Evolutionary conservation across 2,888 invertebrate genomes (phyloP).

Genomic region (Germaria angustata): DNA sequence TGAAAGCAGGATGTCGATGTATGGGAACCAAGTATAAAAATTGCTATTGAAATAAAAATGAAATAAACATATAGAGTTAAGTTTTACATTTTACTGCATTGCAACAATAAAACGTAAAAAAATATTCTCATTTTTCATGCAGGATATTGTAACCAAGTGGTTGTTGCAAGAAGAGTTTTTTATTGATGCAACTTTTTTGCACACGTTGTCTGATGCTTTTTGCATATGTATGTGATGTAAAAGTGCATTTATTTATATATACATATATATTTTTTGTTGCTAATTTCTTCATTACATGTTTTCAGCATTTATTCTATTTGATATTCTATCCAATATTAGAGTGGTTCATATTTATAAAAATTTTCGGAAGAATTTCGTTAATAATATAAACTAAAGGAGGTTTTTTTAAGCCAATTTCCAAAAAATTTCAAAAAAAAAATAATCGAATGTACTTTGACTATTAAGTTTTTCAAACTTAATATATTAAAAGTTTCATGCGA

Average conservation of each 20-base stretch:
- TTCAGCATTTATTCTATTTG: conserved; percentile 30
- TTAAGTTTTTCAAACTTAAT: too few species aligned
- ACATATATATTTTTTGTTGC: neutral
- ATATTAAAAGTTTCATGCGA: too few species aligned
- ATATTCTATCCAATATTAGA: too few species aligned
- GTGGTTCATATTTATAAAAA: too few species aligned
- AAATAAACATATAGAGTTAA: too few species aligned
- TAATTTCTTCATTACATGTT: neutral
- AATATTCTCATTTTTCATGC: neutral
- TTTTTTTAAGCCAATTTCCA: too few species aligned
- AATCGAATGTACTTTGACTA: too few species aligned
- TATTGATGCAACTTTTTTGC: neutral
- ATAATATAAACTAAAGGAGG: too few species aligned
- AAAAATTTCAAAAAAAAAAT: too few species aligned
- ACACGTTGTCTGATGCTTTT: neutral
- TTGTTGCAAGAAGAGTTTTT: conserved; percentile 11
- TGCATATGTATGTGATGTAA: neutral
- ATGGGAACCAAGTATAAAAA: neutral
- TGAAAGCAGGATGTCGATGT: conserved; percentile 2
- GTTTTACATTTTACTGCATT: conserved; percentile 42
- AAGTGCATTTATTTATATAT: conserved; percentile 26
- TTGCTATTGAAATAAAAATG: conserved; percentile 27
- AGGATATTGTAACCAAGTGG: conserved; percentile 36
- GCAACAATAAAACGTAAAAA: conserved; percentile 20
- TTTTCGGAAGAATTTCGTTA: too few species aligned